Evolutionary conservation across 1,140 invertebrate species (phyloP), one percentile per base, ranked within the genome.

Genomic region (Harpegnathos saltator): DNA sequence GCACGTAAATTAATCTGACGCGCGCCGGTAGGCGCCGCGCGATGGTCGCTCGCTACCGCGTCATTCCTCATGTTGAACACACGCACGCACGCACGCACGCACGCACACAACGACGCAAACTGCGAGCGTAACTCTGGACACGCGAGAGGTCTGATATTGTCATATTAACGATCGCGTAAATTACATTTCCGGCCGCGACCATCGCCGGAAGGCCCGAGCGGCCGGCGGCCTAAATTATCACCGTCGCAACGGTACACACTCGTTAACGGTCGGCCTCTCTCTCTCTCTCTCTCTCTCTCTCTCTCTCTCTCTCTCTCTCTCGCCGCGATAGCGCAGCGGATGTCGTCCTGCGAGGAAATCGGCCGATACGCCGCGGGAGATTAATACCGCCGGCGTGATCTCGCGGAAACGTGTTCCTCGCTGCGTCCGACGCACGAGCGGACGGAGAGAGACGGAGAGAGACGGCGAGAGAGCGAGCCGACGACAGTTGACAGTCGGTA

Each of bases 401-500:
- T 44, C 52, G 17, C 14, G 38, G 22, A 29, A 56, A 59, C 44
- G 48, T 75, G 5, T 4, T 12, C 2, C 2, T 1, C 62, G 50
- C 24, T 38, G 11, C 26, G 2, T 50, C 19, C 19, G 14, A 85
- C n/a, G n/a, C n/a, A n/a, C n/a, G n/a, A n/a, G n/a, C n/a, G n/a
- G n/a, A n/a, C n/a, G n/a, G n/a, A n/a, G n/a, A n/a, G n/a, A n/a
- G n/a, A n/a, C n/a, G n/a, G n/a, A n/a, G n/a, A n/a, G 54, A 71
- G 59, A 14, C 48, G 69, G n/a, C n/a, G n/a, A n/a, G n/a, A n/a
- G n/a, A 77, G 62, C 24, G 75, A 82, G 69, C n/a, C 63, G 75
- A 71, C 52, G 73, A 89, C 73, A 69, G 69, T 68, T 78, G 71
- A 75, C 78, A 63, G 69, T 89, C 85, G 66, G 89, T 90, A 89